Base-by-base conservation (phyloP, 2,113 vertebrate genomes). In the Laticauda laticaudata region DNA sequence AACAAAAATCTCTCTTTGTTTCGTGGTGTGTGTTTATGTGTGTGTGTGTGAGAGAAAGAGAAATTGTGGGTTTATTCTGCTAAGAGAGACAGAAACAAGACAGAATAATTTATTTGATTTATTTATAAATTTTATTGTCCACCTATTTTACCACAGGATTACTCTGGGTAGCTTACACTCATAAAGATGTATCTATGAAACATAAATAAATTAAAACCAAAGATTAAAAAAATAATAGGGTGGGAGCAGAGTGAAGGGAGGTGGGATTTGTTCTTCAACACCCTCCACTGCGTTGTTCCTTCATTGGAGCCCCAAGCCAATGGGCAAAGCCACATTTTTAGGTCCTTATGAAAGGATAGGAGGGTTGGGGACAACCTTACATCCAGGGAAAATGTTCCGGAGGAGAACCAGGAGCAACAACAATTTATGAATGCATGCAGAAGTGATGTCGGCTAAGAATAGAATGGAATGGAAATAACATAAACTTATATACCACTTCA, bases 21-120 rank as follows among this genome's bases (percentile, higher is more conserved):
- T 56, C 56, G 18, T 53, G 4, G 59, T 56, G 8, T 55, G 4
- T 54, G 90, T 39, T 8, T 54, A 7, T 34, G 15, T 54, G 8
- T 34, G 29, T n/a, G 56, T 5, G 34, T 57, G 88, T 43, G 5
- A 53, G 61, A 53, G 34, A 43, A 8, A 43, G 51, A 29, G 24
- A 94, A 91, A 91, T 93, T 92, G 93, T 94, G 94, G 29, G 5
- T 6, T 81, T 81, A 39, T 81, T 81, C 34, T 81, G n/a, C 75
- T 8, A 43, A 81, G 14, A 8, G 7, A 39, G 18, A 34, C 69
- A 81, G n/a, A 75, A 75, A 39, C 15, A 81, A 81, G 15, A 39
- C n/a, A 81, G 69, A 39, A 81, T 7, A 43, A 43, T 81, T 39
- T 81, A 81, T 34, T 15, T 15, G 2, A 15, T 69, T 69, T 69